Base-by-base conservation (phyloP, 2,113 vertebrate species). In the Gallinago jamesoni region DNA sequence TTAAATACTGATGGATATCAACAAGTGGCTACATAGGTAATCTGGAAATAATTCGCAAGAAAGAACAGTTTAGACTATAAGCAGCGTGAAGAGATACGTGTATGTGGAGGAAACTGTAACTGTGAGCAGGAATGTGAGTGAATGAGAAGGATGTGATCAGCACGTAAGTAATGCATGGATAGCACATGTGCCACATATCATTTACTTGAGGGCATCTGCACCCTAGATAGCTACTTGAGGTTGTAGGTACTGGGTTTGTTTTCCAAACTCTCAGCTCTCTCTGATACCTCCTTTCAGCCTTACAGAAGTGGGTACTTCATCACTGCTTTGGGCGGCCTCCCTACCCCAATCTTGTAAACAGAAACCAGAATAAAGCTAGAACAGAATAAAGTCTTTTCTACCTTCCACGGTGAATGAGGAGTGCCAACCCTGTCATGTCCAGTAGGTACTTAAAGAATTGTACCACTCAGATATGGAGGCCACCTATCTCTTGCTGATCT, bases 61-160 rank as follows among this genome's bases (percentile, higher is more conserved):
- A 70, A 69, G 55, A 20, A 0, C 24, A n/a, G 10, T 9, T 64
- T 5, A 21, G 35, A 6, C n/a, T 48, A 3, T 3, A 2, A 0
- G 13, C 28, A 52, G 14, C 31, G 12, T 5, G 33, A 62, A 63
- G n/a, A 39, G 23, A 3, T 20, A 23, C 45, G 21, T 6, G 19
- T 47, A 28, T 23, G 33, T 28, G 55, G n/a, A 73, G 31, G 60
- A 37, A 35, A 24, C 18, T 21, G 24, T 28, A 55, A 30, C 25
- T 2, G 5, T 60, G 27, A 74, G 16, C 15, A 28, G 66, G 31
- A 79, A 11, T 3, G 1, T 2, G 17, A 20, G 57, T 56, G 13
- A 28, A 6, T 35, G 37, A 60, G 41, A 45, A 73, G 28, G 20
- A 12, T 25, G 14, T 3, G 7, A 16, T 37, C n/a, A 75, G 45